Evolutionary conservation across 2,888 invertebrate species (phyloP), one percentile per base, ranked within the genome.

Genomic region (Liposcelis brunnea): DNA sequence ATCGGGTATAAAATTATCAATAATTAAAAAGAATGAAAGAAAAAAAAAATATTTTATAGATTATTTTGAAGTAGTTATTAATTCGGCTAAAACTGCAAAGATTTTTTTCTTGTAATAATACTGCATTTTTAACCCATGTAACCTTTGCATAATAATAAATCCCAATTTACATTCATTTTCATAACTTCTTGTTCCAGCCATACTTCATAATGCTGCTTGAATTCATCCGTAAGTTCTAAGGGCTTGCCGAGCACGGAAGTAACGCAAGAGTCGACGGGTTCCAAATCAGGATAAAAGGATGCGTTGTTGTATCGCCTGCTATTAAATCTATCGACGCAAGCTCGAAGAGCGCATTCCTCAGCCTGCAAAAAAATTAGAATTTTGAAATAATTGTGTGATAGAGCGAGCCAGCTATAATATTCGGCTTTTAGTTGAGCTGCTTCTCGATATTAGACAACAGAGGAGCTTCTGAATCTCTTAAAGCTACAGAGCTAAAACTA

Each of bases 171-270:
- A 58, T 77, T 74, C 58, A 81, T 81, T 58, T 82, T 81, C 63
- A 85, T 94, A 16, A 98, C 97, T 69, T 98, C 97, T 60, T 90
- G 83, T 55, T 97, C 85, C 47, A 99, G 68, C 98, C 98, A 98
- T 14, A 81, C 62, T 59, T 90, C 84, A 63, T 98, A 98, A 59
- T 90, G 84, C 48, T 80, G 79, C 63, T 87, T 90, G 58, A 93
- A 93, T 61, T 89, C 90, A 43, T 89, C 87, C 10, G 89, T 90
- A 49, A 97, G 71, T 57, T 93, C 87, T 46, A 84, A 65, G 47
- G 74, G 73, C 44, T 70, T 67, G 46, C 87, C 86, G 37, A 91
- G 70, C 8, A 86, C 83, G 61, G 84, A 83, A 45, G 77, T 80
- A 44, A 86, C 70, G 58, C 82, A 83, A 51, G 82, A 84, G 61